Base-by-base conservation (phyloP, 1,140 invertebrate genomes). In the Gonioctena quinquepunctata region DNA sequence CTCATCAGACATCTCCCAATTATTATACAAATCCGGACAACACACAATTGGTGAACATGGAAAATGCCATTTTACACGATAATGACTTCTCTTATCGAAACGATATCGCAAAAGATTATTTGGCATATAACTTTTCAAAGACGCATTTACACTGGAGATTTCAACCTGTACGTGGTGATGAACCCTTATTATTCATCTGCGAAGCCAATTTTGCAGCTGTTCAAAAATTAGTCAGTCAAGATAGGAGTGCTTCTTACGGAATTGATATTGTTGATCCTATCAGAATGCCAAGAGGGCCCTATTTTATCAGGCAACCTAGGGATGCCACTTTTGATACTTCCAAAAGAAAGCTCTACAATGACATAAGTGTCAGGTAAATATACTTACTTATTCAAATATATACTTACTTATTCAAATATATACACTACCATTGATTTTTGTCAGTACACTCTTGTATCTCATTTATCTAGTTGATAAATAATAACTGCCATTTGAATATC, bases 1-100 rank as follows among this genome's bases (percentile, higher is more conserved):
- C 90, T 1, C 88, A 88, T 50, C 91, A 94, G 79, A 88, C 90
- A 56, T 88, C 88, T 0, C 89, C 90, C 3, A 91, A 91, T 52
- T 90, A 89, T 69, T 97, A 94, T 94, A 83, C 90, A 0, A 97
- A 96, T 83, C 92, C 94, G 74, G 94, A 96, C 84, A 89, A 89
- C 21, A 88, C 89, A 7, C 90, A 91, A 63, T 82, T 96, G 19
- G 82, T 87, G 33, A 92, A 93, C 72, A 88, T 96, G 81, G 94
- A 96, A 69, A 91, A 92, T 83, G 92, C 93, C 1, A 94, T 96
- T 80, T 85, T 96, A 63, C n/a, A n/a, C n/a, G 71, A 69, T 22
- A 49, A 69, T 25, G 56, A 65, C 19, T 91, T 87, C 3, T 83
- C 85, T 61, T 82, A 56, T 70, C 79, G 84, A 26, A 66, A 73